Evolutionary conservation across 2,888 invertebrate species (phyloP).

Genomic region (Agrypnus murinus): DNA sequence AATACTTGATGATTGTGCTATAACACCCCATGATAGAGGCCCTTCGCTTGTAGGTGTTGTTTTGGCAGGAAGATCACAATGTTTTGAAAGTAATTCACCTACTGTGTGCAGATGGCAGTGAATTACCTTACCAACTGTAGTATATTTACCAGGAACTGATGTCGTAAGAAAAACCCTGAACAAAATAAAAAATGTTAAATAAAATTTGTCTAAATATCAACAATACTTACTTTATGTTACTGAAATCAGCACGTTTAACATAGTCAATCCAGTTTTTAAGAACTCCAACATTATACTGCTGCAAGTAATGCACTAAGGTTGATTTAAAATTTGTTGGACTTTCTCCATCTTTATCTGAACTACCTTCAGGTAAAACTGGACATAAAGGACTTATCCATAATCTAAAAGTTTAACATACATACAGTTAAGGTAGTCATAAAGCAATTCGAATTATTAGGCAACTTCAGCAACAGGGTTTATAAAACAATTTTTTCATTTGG

Average conservation of each 20-base stretch:
- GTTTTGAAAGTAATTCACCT: constrained; percentile 77
- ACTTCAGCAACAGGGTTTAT: too few species aligned
- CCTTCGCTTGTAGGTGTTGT: constrained; percentile 67
- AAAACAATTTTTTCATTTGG: too few species aligned
- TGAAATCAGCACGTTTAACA: constrained; percentile 85
- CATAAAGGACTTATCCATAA: constrained; percentile 93
- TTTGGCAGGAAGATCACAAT: constrained; percentile 74
- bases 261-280: constrained; percentile 83
- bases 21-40: constrained; percentile 71
- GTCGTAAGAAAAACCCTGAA: constrained; percentile 88
- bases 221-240: constrained; percentile 80
- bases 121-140: constrained; percentile 10
- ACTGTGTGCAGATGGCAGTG: constrained; percentile 74
- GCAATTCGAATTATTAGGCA: too few species aligned
- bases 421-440: background rate
- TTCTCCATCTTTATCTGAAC: constrained; percentile 78
- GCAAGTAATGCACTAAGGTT: constrained; percentile 84
- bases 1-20: constrained; percentile 94
- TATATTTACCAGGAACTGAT: constrained; percentile 89
- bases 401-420: constrained; percentile 72
- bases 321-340: constrained; percentile 89
- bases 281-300: constrained; percentile 80
- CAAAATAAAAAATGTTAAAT: too few species aligned
- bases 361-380: constrained; percentile 76
- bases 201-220: too few species aligned